Base-by-base conservation (phyloP, 2,113 vertebrate species). In the Columba livia region DNA sequence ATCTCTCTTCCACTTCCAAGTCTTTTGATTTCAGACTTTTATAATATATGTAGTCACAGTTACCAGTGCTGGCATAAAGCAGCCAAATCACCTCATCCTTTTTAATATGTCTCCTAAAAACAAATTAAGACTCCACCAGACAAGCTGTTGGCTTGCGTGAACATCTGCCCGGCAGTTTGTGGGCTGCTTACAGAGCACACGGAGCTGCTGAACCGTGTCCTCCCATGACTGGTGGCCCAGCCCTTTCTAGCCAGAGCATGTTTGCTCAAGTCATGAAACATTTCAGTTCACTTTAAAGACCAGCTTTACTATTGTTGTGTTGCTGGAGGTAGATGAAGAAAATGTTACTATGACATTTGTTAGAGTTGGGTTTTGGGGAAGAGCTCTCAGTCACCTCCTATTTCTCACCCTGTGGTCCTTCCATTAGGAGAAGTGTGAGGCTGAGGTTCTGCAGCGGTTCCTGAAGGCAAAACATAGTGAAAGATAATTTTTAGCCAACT, bases 61-160 rank as follows among this genome's bases (percentile, higher is more conserved):
- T 79, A 87, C 74, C 21, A 54, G n/a, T 1, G 16, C 88, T 90
- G 91, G 79, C 23, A 40, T 38, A 66, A 93, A 90, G 53, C 65
- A 69, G 29, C 29, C 34, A 48, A 32, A 83, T 89, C 13, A 11
- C 83, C 51, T 93, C 86, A 73, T 82, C 56, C 60, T 56, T 50
- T 89, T 93, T 51, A 79, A 60, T 58, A 12, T 5, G 8, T 32
- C 54, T 94, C 89, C 90, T 94, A 91, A 65, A 97, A 94, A 20
- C 86, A 85, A 94, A 93, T 94, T 74, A 95, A 61, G 72, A 15
- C 58, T 79, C 85, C 65, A 65, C 56, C 66, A 88, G 84, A 88
- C 87, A 72, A 93, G 92, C 81, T 94, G 73, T 77, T 93, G 91
- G 88, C 47, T 44, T 25, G 1, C 12, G 65, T 50, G 93, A 84